Base-by-base conservation (phyloP, 2,888 invertebrate species). In the Catonia carolina region DNA sequence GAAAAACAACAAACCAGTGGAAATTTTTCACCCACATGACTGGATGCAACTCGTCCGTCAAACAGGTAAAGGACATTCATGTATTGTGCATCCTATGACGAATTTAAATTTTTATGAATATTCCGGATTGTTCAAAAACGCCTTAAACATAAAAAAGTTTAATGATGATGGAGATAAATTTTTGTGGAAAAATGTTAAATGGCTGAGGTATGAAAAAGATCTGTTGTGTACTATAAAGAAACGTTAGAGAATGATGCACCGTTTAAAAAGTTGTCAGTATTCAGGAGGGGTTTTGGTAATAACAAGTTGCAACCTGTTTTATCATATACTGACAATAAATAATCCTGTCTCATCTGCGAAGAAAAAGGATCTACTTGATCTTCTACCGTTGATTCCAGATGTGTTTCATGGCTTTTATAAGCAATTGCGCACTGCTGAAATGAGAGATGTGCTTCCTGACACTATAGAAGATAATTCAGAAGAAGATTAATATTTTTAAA, bases 361-460 rank as follows among this genome's bases (percentile, higher is more conserved):
- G 49, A 49, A 49, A 17, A 49, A 49, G 14, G 49, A 49, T 31
- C 49, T 41, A 20, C 17, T 41, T 49, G 27, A 17, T 49, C 12
- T 31, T 18, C 27, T 48, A 17, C 31, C n/a, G 27, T 31, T 49
- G 49, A 49, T 49, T 33, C 31, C 31, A 4, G n/a, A n/a, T 15
- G 49, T 49, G 31, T 49, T 48, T 48, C 27, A 48, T 27, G 27
- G 14, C 27, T 18, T 48, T 14, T 48, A 48, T 23, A 48, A 23
- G 48, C 15, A 48, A 20, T 48, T 48, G 14, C 48, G 23, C 14
- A 48, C 48, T 27, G 27, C 27, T 14, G 27, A 48, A 10, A 23
- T 22, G 3, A 20, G 23, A 48, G 18, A 48, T 10, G 14, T 48
- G 20, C 15, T 48, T 23, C 48, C 48, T n/a, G 48, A 48, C 27